phyloP scores from a whole-genome alignment of 2,888 invertebrate species.

The Aphrophora alni region DNA sequence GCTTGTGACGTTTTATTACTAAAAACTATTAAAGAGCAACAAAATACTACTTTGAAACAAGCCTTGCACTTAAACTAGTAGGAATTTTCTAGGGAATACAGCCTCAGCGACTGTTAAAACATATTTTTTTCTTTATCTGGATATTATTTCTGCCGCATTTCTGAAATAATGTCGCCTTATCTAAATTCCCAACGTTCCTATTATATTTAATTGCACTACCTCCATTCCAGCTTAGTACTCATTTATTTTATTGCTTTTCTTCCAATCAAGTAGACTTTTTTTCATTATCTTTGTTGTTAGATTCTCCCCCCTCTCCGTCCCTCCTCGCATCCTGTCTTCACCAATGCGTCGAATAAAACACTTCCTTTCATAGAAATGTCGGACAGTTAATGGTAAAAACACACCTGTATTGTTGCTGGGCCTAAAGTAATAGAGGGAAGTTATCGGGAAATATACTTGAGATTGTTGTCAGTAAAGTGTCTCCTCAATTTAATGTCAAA shows the following conservation, averaged over 20 bases:
- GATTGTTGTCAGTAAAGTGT: no score
- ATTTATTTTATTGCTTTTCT: conserved; percentile 5
- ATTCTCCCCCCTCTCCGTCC: not conserved
- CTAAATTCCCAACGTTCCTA: not conserved
- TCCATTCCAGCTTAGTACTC: not conserved
- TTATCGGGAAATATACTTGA: no score
- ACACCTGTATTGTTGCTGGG: not conserved
- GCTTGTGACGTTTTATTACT: not conserved
- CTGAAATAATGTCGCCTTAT: not conserved
- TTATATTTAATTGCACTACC: not conserved
- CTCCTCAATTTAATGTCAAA: no score
- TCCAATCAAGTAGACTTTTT: not conserved
- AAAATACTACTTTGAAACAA: not conserved
- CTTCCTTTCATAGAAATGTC: not conserved
- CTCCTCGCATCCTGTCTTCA: not conserved
- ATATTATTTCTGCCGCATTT: not conserved
- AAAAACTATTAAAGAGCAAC: not conserved
- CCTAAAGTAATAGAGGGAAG: no score
- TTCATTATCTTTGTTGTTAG: not conserved
- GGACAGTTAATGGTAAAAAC: not conserved
- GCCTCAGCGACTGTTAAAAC: not conserved
- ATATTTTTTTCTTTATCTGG: not conserved
- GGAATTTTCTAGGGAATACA: not conserved
- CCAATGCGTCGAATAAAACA: not conserved
- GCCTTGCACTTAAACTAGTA: not conserved